Conservation (phyloP, 2,888 invertebrate genomes). For the Antheraea assamensis region DNA sequence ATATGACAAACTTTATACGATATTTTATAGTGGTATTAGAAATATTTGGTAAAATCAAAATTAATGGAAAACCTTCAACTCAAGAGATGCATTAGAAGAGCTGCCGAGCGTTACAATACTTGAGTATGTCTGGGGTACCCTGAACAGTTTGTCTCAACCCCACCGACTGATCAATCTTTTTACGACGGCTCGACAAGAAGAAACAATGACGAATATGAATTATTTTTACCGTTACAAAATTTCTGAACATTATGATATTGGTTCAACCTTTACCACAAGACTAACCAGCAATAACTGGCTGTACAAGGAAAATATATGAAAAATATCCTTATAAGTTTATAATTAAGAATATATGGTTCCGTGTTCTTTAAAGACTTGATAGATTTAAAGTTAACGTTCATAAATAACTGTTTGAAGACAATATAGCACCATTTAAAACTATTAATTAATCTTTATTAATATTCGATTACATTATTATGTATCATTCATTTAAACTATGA, state of each 20-base stretch:
- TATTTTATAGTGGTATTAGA: no score
- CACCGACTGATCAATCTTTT: no score
- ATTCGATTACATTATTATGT: not conserved
- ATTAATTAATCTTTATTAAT: not conserved
- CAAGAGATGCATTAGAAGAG: no score
- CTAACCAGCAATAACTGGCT: not conserved
- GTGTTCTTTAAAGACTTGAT: not conserved
- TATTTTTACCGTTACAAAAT: not conserved
- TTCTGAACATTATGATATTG: not conserved
- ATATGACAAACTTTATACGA: no score
- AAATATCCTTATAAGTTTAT: not conserved
- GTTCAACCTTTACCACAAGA: not conserved
- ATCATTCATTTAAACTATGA: not conserved
- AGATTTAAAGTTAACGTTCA: not conserved
- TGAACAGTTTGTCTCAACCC: no score
- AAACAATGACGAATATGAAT: no score
- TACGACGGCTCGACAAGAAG: no score
- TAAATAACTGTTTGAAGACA: not conserved
- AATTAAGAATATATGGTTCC: not conserved
- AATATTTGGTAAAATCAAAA: no score
- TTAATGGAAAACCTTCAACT: no score
- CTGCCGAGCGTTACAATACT: no score
- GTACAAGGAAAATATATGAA: not conserved
- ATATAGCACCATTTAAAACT: not conserved
- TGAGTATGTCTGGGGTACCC: no score